These are phyloP conservation scores for Dendrolimus kikuchii DNA, from an alignment of 1,140 invertebrate genomes.

Conservation along the genomic window DNA sequence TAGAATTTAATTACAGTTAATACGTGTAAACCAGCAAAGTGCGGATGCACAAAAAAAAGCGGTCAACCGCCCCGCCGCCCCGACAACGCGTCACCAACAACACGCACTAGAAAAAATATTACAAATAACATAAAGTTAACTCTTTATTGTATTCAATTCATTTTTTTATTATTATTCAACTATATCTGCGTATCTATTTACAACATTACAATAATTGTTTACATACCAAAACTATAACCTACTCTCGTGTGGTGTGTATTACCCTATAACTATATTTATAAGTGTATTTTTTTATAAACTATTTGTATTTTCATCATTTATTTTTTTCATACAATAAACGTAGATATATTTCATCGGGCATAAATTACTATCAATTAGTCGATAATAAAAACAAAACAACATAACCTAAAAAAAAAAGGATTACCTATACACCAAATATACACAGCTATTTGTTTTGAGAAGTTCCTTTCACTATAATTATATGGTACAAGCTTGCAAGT, in stretches of 20 bases:
- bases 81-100: slow-evolving; percentile 26
- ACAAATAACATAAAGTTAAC: slow-evolving; percentile 65
- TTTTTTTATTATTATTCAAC: slow-evolving; percentile 59
- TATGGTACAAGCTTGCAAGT: slow-evolving; percentile 61
- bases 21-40: no score
- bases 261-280: slow-evolving; percentile 55
- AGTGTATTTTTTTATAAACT: slow-evolving; percentile 62
- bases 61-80: background rate
- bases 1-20: no score
- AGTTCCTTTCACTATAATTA: slow-evolving; percentile 55
- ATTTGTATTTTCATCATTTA: slow-evolving; percentile 63
- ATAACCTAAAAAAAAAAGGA: slow-evolving; percentile 35
- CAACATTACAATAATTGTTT: slow-evolving; percentile 60
- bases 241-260: slow-evolving; percentile 52
- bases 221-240: slow-evolving; percentile 69
- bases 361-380: slow-evolving; percentile 69
- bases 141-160: slow-evolving; percentile 68
- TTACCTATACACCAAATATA: slow-evolving; percentile 71
- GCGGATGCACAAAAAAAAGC: no score
- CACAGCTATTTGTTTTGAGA: slow-evolving; percentile 41
- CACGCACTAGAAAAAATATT: slow-evolving; percentile 62
- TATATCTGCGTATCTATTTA: slow-evolving; percentile 66
- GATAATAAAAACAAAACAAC: slow-evolving; percentile 58
- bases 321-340: slow-evolving; percentile 61
- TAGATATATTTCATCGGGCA: slow-evolving; percentile 52